Percentiles rank a stretch among this genome's conserved stretches.
Conservation (phyloP, 2,888 invertebrate species). For the Therioaphis trifolii region DNA sequence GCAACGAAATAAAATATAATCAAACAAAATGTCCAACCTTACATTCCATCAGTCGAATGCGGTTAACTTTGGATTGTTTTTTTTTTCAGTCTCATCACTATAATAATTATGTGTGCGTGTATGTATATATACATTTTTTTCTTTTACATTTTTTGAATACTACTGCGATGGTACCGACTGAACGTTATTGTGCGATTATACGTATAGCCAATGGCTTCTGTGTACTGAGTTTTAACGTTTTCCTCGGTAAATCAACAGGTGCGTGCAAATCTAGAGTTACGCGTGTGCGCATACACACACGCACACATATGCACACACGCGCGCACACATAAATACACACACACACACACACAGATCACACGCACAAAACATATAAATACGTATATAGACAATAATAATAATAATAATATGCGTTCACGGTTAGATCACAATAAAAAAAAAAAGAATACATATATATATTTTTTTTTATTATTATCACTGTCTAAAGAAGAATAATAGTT, state of each 20-base stretch:
- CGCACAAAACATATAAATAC: too few species aligned
- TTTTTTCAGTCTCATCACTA: constrained; percentile 31
- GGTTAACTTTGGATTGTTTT: constrained; percentile 52
- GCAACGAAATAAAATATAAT: constrained; percentile 50
- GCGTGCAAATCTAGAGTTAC: constrained; percentile 16
- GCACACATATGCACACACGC: neutral
- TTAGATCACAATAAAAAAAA: constrained; percentile 22
- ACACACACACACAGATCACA: neutral
- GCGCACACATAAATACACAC: neutral
- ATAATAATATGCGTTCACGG: neutral
- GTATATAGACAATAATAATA: neutral
- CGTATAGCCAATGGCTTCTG: neutral
- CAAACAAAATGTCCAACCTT: constrained; percentile 46
- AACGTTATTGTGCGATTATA: neutral
- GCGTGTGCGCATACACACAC: neutral
- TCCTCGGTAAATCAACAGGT: constrained; percentile 19
- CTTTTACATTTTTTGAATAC: constrained; percentile 44
- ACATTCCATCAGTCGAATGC: constrained; percentile 46
- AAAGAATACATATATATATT: constrained; percentile 21
- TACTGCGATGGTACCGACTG: neutral
- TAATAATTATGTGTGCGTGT: constrained; percentile 14
- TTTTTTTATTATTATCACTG: neutral
- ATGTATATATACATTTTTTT: constrained; percentile 10
- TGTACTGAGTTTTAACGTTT: constrained; percentile 36
- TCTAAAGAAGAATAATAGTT: constrained; percentile 41